Evolutionary conservation across 2,113 vertebrate species (phyloP), one percentile per base, ranked within the genome.

Genomic region (human): DNA sequence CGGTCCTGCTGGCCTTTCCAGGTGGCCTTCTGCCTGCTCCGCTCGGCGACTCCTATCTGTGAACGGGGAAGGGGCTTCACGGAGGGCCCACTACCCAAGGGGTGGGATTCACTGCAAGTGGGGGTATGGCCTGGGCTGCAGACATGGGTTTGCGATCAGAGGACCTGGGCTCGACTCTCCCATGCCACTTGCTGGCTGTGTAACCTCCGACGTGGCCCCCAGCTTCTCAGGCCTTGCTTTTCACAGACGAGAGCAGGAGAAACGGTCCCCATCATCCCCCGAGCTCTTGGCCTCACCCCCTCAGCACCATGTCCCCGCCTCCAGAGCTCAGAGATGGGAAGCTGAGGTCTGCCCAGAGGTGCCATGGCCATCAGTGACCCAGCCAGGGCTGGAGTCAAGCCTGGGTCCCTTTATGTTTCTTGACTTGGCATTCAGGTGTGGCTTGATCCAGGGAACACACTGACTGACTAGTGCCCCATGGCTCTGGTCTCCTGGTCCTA

Each of bases 81-180:
- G 0, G 40, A 48, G 20, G 1, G 2, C 45, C 66, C 6, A 6
- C 48, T 50, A 8, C 76, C 16, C 3, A 7, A 1, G 0, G 12
- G 7, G 11, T 70, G 38, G 23, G 38, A 2, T 22, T 18, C 9
- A 0, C 78, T 18, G 48, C 14, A 23, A 16, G 32, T 2, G 8
- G 32, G 3, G 25, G 0, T 11, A 30, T 6, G 2, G 94, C 48
- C 43, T 4, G 8, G 35, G 10, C 66, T 64, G 12, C 66, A n/a
- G 66, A n/a, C 66, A 35, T 68, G 32, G 14, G 32, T 68, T 16
- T 20, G 50, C 17, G 17, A 23, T 75, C 4, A 3, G 66, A 76
- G 45, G 8, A 18, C 35, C 45, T 22, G n/a, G 16, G 68, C 43
- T 12, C 7, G 23, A 66, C 13, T 22, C 11, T 22, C 20, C 30